Evolutionary conservation across 2,888 invertebrate genomes (phyloP).

Genomic region (Mythimna vitellina): DNA sequence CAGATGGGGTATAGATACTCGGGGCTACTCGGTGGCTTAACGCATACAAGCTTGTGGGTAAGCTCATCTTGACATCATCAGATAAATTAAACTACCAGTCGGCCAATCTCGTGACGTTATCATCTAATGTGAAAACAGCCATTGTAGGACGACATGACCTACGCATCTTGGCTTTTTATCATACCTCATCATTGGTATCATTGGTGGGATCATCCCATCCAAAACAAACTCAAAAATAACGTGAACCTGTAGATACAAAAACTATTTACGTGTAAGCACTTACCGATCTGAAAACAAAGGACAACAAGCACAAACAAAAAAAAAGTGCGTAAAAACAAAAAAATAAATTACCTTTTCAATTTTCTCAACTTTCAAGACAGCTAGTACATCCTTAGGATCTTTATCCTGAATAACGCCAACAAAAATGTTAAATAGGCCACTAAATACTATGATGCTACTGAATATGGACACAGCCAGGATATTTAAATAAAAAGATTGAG

Average conservation of each 20-base stretch:
- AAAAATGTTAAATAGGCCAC: constrained; percentile 76
- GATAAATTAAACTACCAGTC: too few relatives aligned
- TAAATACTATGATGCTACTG: constrained; percentile 59
- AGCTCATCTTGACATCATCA: too few relatives aligned
- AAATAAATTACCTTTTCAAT: constrained; percentile 84
- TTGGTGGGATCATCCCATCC: neutral
- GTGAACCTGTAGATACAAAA: neutral
- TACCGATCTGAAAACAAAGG: constrained; percentile 41
- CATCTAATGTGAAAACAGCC: too few relatives aligned
- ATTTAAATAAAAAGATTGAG: too few relatives aligned
- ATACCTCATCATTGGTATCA: too few relatives aligned
- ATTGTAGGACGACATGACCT: neutral
- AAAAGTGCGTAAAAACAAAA: constrained; percentile 50
- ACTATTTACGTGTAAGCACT: constrained; percentile 15
- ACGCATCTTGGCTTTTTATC: neutral
- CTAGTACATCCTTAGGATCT: constrained; percentile 88
- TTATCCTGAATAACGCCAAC: constrained; percentile 83
- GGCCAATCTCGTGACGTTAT: too few relatives aligned
- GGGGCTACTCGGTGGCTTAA: too few relatives aligned
- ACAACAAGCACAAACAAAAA: constrained; percentile 43
- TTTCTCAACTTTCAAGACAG: constrained; percentile 90
- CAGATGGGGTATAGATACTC: too few relatives aligned
- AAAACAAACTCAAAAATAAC: neutral
- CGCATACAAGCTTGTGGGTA: too few relatives aligned
- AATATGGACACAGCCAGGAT: constrained; percentile 37